Evolutionary conservation across 2,113 vertebrate species (phyloP), one percentile per base, ranked within the genome.

Genomic region (chimpanzee (Pan troglodytes)): DNA sequence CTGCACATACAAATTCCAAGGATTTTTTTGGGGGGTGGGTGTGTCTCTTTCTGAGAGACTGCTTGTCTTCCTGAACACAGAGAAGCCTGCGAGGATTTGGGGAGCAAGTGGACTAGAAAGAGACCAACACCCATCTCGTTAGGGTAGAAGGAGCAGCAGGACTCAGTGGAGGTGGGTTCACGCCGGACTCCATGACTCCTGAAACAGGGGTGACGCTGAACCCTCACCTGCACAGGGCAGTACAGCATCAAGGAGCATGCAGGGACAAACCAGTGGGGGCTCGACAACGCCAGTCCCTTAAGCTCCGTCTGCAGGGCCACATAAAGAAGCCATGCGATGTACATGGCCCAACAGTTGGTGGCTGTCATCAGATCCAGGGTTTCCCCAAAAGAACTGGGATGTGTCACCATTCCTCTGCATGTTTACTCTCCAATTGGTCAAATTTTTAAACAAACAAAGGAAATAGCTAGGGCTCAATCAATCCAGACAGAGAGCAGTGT

Each of bases 11-110:
- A 0, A 14, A 1, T 1, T 16, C 11, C 6, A n/a, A 38, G n/a
- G 35, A 9, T 8, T 6, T 8, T 64, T 64, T 64, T 64, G 0
- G 1, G 6, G 7, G 67, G 40, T 40, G 25, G 9, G 9, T 0
- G 2, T n/a, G 57, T 30, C 38, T 30, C 38, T 43, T 25, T 64
- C 40, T 18, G 18, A 67, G 32, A 23, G 27, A 30, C 22, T 2
- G 32, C 52, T 3, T 20, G 43, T 64, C 22, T 45, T n/a, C 13
- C 78, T 75, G 13, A 67, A 27, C 73, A 35, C 73, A 35, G 13
- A 20, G 23, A 32, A 2, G 2, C 48, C 64, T 2, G 59, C 0
- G 3, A 64, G 17, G 38, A 61, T 30, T 6, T 17, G 23, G 25
- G 14, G 20, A 35, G 30, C 22, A 9, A 13, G 35, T 11, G 40